Base-by-base conservation (phyloP, 2,888 invertebrate genomes). In the Leucoma salicis region DNA sequence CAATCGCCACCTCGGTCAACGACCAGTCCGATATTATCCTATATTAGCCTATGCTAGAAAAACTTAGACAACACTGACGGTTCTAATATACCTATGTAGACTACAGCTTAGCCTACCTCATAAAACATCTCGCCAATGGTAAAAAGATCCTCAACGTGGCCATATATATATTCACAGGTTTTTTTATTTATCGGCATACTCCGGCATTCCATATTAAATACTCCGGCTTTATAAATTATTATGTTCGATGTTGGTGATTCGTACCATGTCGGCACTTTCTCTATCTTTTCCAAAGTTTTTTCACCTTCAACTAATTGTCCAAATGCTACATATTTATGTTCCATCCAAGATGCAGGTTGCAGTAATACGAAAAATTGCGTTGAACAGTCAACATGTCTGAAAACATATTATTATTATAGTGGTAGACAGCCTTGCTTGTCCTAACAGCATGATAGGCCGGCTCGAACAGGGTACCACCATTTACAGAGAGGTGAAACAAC, bases 301-400 rank as follows among this genome's bases (percentile, higher is more conserved):
- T 91, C 92, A 1, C 94, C 95, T 55, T 93, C 93, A 24, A 94
- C 82, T 2, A 94, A 80, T 77, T 94, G 93, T 1, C 94, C 95
- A 69, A 95, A 94, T 1, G 94, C 95, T 3, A 95, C 94, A 66
- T 93, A 94, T 78, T 90, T 92, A 44, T 86, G 80, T 56, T 92
- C 91, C 94, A 95, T 94, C 95, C 95, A 95, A 2, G 90, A 78
- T 3, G 92, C 88, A 3, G 93, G 91, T 74, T 92, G 92, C 11
- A 94, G 78, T 10, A 93, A 87, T 11, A 95, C 86, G 65, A 92
- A 92, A 71, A 95, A 95, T 75, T 95, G 94, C 1, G 93, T 93
- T 3, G 90, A 91, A 70, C 95, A 95, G 50, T 92, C 91, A 12
- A 71, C 64, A 67, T 95, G 92, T 49, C 92, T 89, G 53, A 5